Conservation (phyloP, 1,140 invertebrate species). For the Drosophila micromelanica region DNA sequence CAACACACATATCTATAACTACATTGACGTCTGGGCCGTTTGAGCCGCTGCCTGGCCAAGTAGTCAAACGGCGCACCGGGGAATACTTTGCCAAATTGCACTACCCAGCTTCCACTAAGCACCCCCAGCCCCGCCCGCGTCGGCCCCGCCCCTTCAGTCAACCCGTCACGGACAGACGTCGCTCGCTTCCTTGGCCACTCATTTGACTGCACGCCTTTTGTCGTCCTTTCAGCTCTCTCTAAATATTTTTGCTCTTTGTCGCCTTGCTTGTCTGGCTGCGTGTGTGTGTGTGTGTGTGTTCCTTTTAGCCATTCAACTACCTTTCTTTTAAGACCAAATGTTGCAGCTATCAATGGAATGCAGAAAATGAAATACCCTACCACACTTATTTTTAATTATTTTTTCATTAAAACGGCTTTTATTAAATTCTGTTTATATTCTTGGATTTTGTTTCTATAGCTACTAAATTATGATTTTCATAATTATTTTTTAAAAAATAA, state of each 20-base stretch:
- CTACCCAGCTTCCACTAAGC: slow-evolving; percentile 36
- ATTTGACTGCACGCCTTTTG: slow-evolving; percentile 69
- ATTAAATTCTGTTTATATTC: too few relatives aligned
- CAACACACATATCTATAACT: not conserved
- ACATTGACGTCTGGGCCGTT: slow-evolving; percentile 31
- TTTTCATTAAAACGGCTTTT: too few relatives aligned
- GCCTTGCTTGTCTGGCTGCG: slow-evolving; percentile 18
- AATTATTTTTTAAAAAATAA: too few relatives aligned
- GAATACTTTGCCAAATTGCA: slow-evolving; percentile 82
- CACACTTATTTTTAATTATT: not conserved
- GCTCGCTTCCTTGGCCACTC: slow-evolving; percentile 53
- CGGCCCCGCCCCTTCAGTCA: not conserved
- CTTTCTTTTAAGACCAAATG: not conserved
- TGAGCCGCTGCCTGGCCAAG: slow-evolving; percentile 37
- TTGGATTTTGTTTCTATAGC: too few relatives aligned
- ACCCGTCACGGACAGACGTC: slow-evolving; percentile 23
- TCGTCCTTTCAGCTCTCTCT: slow-evolving; percentile 51
- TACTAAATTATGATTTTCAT: too few relatives aligned
- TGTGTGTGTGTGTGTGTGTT: slow-evolving; percentile 6
- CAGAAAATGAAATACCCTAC: not conserved
- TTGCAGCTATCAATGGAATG: not conserved
- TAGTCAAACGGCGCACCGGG: slow-evolving; percentile 73
- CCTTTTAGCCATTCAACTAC: slow-evolving; percentile 2
- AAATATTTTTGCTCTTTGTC: slow-evolving; percentile 51
- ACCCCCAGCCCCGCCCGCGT: not conserved